phyloP scores from a whole-genome alignment of 1,140 invertebrate genomes.

The Cydia amplana region DNA sequence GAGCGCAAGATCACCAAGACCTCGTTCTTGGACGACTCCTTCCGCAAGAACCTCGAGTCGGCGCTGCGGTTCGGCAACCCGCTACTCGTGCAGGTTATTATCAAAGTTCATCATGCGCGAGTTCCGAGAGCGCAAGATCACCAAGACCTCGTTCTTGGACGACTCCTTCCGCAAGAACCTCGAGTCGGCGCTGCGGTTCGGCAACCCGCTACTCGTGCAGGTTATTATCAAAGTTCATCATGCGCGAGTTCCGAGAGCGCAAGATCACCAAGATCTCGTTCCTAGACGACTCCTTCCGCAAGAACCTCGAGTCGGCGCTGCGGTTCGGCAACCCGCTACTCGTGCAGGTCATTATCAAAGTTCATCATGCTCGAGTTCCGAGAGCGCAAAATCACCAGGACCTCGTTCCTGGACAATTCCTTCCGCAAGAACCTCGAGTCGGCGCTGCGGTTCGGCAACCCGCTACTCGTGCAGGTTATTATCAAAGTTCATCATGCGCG shows the following conservation, averaged over 20 bases:
- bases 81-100: conserved; percentile 89
- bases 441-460: no score
- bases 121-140: no score
- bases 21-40: conserved; percentile 98
- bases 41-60: conserved; percentile 99
- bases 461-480: no score
- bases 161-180: conserved; percentile 99
- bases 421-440: no score
- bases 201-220: conserved; percentile 97
- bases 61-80: conserved; percentile 99
- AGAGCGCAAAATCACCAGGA: no score
- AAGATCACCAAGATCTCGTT: conserved; percentile 83
- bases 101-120: neutral
- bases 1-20: conserved; percentile 99
- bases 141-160: conserved; percentile 82
- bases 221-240: no score
- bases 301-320: conserved; percentile 98
- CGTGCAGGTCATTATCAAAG: no score
- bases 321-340: conserved; percentile 99
- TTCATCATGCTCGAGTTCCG: no score
- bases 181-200: conserved; percentile 98
- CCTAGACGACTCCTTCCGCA: conserved; percentile 98
- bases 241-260: no score
- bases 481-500: no score
- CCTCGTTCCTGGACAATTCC: no score